These are phyloP conservation scores for Corydoras maculifer DNA, from an alignment of 2,113 vertebrate genomes.

Conservation along the genomic window DNA sequence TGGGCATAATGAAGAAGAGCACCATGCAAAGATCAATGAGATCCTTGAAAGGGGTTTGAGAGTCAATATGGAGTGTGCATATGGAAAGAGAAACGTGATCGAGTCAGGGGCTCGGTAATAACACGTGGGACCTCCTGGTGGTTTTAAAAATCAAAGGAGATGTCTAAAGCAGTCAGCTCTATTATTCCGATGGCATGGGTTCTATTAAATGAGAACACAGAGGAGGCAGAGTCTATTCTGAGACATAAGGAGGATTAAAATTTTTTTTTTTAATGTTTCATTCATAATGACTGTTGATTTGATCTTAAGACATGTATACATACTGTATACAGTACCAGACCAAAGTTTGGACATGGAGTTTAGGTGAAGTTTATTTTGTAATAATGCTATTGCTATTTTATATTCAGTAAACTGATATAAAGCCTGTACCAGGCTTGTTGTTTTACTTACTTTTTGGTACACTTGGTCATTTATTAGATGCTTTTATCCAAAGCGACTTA, in stretches of 20 bases:
- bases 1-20: conserved; percentile 34
- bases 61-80: conserved; percentile 25
- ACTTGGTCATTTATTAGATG: too few species aligned
- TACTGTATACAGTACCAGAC: too few species aligned
- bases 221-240: not conserved
- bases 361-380: too few species aligned
- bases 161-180: conserved; percentile 7
- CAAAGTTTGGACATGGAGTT: too few species aligned
- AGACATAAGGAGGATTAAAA: not conserved
- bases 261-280: not conserved
- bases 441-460: too few species aligned
- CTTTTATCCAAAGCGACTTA: too few species aligned
- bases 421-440: too few species aligned
- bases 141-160: conserved; percentile 22
- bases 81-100: conserved; percentile 27
- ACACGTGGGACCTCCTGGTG: conserved; percentile 6
- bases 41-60: conserved; percentile 11
- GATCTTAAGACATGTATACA: too few species aligned
- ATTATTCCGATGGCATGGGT: not conserved
- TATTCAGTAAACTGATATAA: too few species aligned
- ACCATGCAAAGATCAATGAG: conserved; percentile 36
- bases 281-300: too few species aligned
- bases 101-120: conserved; percentile 8
- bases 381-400: too few species aligned
- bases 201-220: not conserved